Conservation (phyloP, 2,888 invertebrate species). For the Stenichneumon culpator region DNA sequence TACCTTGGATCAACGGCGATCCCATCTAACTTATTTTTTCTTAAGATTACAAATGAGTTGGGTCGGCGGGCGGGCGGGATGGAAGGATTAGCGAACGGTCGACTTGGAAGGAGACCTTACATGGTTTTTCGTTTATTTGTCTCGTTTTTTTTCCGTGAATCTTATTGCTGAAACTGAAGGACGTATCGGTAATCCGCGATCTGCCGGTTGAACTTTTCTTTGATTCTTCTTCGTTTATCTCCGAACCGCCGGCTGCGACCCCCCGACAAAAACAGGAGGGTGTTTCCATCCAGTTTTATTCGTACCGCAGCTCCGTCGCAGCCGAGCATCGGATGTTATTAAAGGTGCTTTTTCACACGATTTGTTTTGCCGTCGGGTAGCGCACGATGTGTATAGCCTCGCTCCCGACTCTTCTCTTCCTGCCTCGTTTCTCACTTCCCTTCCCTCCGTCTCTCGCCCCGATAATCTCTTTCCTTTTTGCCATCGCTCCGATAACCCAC, state of each 20-base stretch:
- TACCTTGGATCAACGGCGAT: conserved; percentile 17
- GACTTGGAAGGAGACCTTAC: no score
- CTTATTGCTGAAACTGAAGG: conserved; percentile 25
- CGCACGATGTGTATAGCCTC: background rate
- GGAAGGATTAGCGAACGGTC: conserved; percentile 53
- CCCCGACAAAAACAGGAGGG: background rate
- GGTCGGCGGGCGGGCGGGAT: no score
- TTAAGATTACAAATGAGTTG: no score
- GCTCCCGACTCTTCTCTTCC: conserved; percentile 13
- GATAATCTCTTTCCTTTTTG: conserved; percentile 54
- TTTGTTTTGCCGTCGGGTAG: background rate
- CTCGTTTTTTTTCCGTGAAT: conserved; percentile 23
- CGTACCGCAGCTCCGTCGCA: background rate
- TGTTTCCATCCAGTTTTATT: background rate
- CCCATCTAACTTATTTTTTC: no score
- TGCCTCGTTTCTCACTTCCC: conserved; percentile 1
- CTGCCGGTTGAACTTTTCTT: conserved; percentile 4
- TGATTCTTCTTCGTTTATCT: background rate
- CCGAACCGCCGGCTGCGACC: background rate
- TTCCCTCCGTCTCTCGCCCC: conserved; percentile 9
- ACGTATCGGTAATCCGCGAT: conserved; percentile 32
- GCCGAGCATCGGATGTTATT: background rate
- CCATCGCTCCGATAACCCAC: conserved; percentile 30
- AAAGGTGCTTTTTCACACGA: conserved; percentile 13
- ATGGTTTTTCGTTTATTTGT: no score